Conservation (phyloP, 2,113 vertebrate genomes). For the Lophotis ruficrista region DNA sequence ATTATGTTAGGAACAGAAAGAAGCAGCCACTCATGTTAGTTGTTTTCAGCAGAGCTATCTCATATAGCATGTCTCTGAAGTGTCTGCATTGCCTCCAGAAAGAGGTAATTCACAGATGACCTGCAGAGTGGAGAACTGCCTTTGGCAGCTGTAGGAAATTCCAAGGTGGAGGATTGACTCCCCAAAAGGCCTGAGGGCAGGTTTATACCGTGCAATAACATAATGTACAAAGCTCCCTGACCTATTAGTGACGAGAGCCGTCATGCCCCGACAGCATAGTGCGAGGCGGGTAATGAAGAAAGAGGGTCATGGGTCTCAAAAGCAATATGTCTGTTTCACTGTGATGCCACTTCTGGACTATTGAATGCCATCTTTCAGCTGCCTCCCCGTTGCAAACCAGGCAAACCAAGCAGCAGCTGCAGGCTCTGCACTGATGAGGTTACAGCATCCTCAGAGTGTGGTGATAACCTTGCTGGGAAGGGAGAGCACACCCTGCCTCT, state of each 20-base stretch:
- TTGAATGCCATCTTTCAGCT: background rate
- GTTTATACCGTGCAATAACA: background rate
- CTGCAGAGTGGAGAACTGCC: background rate
- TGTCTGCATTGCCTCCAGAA: background rate
- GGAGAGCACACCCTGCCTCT: background rate
- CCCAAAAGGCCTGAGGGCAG: background rate
- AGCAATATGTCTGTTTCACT: background rate
- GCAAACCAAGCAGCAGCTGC: background rate
- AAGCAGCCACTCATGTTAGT: background rate
- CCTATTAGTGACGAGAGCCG: accelerated
- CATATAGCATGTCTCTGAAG: background rate
- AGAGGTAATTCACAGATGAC: background rate
- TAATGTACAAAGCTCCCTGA: background rate
- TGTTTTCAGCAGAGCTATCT: background rate
- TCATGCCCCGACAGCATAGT: accelerated
- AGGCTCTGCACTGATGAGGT: background rate
- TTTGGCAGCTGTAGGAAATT: background rate
- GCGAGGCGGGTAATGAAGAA: background rate
- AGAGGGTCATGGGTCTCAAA: background rate
- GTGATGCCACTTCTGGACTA: background rate
- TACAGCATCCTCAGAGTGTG: background rate
- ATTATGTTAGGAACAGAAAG: background rate
- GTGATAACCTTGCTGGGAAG: background rate
- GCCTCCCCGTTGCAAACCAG: accelerated
- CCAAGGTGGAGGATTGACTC: background rate